Conservation (phyloP, 2,888 invertebrate species). For the Caenorhabditis sp. region DNA sequence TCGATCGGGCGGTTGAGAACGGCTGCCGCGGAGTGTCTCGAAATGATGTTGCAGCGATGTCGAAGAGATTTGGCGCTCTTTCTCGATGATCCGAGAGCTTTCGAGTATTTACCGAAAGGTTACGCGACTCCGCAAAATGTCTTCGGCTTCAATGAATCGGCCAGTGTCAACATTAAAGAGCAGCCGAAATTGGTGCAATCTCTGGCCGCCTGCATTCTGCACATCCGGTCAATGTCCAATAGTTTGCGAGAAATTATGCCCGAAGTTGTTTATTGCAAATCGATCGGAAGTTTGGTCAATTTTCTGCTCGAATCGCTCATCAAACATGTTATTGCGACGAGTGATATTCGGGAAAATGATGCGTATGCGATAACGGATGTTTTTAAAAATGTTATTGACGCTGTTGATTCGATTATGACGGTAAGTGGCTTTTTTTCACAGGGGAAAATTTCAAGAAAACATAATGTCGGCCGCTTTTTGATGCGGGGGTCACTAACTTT, state of each 20-base stretch:
- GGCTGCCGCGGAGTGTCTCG: conserved; percentile 55
- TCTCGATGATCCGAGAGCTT: conserved; percentile 5
- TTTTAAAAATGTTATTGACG: conserved; percentile 44
- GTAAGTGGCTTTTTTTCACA: conserved; percentile 8
- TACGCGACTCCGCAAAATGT: conserved; percentile 17
- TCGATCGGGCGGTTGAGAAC: conserved; percentile 51
- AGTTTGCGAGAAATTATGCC: conserved; percentile 62
- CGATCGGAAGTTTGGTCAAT: conserved; percentile 57
- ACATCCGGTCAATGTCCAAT: conserved; percentile 53
- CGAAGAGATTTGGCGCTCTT: conserved; percentile 40
- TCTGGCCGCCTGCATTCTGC: conserved; percentile 43
- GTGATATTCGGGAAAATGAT: conserved; percentile 45
- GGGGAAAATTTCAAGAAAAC: conserved; percentile 6
- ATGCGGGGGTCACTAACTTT: too few relatives aligned
- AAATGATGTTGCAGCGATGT: conserved; percentile 50
- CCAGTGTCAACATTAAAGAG: conserved; percentile 7
- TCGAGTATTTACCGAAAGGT: conserved; percentile 23
- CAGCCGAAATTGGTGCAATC: conserved; percentile 34
- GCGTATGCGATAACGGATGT: conserved; percentile 39
- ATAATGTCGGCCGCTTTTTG: background rate
- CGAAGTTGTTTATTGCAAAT: conserved; percentile 59
- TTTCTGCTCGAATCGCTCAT: conserved; percentile 56
- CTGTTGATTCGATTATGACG: conserved; percentile 39
- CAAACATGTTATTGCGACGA: conserved; percentile 26
- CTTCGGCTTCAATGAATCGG: background rate